Conservation (phyloP, 2,888 invertebrate species). For the Aproaerema taeniolella region DNA sequence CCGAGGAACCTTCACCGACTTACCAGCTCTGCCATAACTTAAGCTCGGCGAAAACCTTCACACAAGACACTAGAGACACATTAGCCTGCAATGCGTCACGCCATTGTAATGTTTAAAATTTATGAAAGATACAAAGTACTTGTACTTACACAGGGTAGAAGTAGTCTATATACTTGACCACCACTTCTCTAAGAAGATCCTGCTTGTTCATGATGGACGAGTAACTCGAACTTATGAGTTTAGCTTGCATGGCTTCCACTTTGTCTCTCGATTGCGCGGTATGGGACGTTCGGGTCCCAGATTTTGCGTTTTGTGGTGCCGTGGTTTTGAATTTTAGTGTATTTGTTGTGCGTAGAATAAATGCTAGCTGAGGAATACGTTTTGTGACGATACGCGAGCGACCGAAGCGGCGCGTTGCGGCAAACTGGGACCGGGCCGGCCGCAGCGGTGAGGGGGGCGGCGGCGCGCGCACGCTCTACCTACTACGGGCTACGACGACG, state of each 20-base stretch:
- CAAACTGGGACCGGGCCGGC: conserved; percentile 67
- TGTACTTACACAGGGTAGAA: conserved; percentile 83
- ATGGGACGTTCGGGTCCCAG: conserved; percentile 55
- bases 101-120: too few species aligned
- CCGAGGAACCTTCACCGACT: conserved; percentile 70
- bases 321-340: conserved; percentile 46
- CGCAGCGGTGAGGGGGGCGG: conserved; percentile 50
- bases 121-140: too few species aligned
- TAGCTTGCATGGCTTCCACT: conserved; percentile 73
- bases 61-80: conserved; percentile 21
- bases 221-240: conserved; percentile 79
- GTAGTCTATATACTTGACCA: conserved; percentile 84
- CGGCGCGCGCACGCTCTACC: conserved; percentile 72
- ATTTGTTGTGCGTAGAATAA: conserved; percentile 51
- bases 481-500: conserved; percentile 68
- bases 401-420: conserved; percentile 72
- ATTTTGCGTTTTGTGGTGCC: conserved; percentile 49
- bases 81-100: conserved; percentile 51
- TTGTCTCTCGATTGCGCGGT: conserved; percentile 40
- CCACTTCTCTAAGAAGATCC: conserved; percentile 82
- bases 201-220: conserved; percentile 81
- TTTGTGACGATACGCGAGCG: conserved; percentile 53
- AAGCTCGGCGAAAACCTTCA: conserved; percentile 53
- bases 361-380: too few species aligned
- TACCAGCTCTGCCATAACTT: conserved; percentile 60